These are phyloP conservation scores for Falco peregrinus DNA, from an alignment of 2,797 vertebrate genomes.

Conservation along the genomic window DNA sequence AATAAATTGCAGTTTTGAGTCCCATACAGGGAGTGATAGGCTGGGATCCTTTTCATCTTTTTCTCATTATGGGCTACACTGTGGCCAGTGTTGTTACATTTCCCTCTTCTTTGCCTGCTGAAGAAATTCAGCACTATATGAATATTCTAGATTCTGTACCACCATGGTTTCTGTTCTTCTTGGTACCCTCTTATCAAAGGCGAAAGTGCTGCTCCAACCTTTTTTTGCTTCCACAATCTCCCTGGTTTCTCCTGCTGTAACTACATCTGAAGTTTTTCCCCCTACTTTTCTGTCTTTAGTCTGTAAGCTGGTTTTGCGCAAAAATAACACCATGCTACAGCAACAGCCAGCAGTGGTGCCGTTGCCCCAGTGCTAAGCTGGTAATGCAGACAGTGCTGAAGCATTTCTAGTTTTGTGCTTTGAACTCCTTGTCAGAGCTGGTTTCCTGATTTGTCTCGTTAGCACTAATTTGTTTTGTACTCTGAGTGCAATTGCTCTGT, in stretches of 20 bases:
- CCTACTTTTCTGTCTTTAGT: neutral
- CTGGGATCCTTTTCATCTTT: neutral
- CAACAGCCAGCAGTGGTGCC: neutral
- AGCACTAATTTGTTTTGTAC: neutral
- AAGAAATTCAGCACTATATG: neutral
- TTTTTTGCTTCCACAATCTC: neutral
- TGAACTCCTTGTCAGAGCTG: neutral
- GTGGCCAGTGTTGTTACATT: neutral
- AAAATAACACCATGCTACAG: neutral
- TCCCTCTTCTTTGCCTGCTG: neutral
- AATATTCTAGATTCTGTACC: neutral
- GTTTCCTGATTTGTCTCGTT: neutral
- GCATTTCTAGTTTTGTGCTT: neutral
- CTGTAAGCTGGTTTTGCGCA: neutral
- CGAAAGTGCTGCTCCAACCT: neutral
- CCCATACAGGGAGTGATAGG: neutral
- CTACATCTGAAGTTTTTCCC: neutral
- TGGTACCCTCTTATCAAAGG: neutral
- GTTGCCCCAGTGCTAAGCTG: neutral
- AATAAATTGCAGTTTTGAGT: neutral
- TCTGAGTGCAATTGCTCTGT: neutral
- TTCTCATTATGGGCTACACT: neutral
- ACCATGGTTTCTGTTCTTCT: neutral
- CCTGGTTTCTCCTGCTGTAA: neutral
- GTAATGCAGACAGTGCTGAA: neutral